A percentile compares a stretch with the other conserved stretches of the same genome.
These are phyloP conservation scores for Limnothrissa miodon DNA, from an alignment of 2,113 vertebrate genomes.

Conservation along the genomic window DNA sequence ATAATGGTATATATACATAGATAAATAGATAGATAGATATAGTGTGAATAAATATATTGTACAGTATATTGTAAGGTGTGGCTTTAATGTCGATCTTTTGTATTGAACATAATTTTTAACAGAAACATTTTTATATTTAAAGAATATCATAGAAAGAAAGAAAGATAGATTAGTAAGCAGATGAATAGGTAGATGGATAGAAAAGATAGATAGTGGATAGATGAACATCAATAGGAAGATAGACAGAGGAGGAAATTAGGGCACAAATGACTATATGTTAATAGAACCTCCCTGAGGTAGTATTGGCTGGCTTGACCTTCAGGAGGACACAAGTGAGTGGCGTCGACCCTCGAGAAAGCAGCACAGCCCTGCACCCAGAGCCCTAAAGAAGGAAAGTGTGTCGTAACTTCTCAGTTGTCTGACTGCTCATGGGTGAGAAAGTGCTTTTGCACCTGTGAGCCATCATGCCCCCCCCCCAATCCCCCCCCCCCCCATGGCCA, in stretches of 20 bases:
- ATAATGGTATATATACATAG: too few relatives aligned
- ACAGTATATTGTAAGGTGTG: too few relatives aligned
- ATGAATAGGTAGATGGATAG: too few relatives aligned
- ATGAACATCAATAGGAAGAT: too few relatives aligned
- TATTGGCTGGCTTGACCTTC: not conserved
- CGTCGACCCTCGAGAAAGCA: not conserved
- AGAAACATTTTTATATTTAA: not conserved
- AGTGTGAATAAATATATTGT: too few relatives aligned
- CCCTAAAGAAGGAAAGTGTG: not conserved
- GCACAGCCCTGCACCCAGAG: not conserved
- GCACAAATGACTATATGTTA: not conserved
- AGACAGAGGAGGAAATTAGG: too few relatives aligned
- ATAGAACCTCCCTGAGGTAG: not conserved
- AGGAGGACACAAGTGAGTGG: not conserved
- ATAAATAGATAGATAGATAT: too few relatives aligned
- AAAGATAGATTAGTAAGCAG: too few relatives aligned
- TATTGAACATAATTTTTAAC: not conserved
- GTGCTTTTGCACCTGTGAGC: constrained; percentile 65
- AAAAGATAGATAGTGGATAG: too few relatives aligned
- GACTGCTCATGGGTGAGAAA: constrained; percentile 43
- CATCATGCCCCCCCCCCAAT: too few relatives aligned
- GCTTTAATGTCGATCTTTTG: not conserved
- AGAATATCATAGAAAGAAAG: too few relatives aligned
- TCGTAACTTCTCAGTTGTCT: not conserved
- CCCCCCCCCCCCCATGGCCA: constrained; percentile 36